Percentiles rank a stretch among this genome's conserved stretches.
Conservation (phyloP, 2,888 invertebrate genomes). For the Peribatodes rhomboidaria region DNA sequence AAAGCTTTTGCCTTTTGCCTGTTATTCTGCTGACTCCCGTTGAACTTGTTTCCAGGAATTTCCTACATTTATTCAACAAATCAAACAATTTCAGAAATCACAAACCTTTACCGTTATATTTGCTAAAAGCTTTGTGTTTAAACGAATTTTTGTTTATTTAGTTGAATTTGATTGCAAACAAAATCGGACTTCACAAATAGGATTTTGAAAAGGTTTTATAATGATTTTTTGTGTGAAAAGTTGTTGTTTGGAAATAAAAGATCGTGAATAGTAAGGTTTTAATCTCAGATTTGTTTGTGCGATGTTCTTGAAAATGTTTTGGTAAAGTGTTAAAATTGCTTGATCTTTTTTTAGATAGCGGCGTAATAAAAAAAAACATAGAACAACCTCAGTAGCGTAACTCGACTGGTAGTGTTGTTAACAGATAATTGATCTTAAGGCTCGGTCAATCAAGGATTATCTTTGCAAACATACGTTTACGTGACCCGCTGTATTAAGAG, state of each 20-base stretch:
- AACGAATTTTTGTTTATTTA: constrained; percentile 18
- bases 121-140: constrained; percentile 21
- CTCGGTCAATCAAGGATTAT: too few relatives aligned
- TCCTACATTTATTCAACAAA: constrained; percentile 8
- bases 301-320: background rate
- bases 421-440: too few relatives aligned
- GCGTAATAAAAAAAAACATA: background rate
- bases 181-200: constrained; percentile 9
- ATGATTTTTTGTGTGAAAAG: constrained; percentile 4
- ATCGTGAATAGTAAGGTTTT: background rate
- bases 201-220: constrained; percentile 8
- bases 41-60: constrained; percentile 4
- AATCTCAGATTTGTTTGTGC: constrained; percentile 1
- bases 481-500: too few relatives aligned
- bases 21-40: background rate
- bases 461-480: too few relatives aligned
- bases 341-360: background rate
- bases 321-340: background rate
- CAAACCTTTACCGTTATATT: constrained; percentile 10
- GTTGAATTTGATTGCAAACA: constrained; percentile 24
- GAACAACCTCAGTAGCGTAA: background rate
- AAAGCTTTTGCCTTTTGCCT: too few relatives aligned
- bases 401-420: too few relatives aligned
- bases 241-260: constrained; percentile 1
- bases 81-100: constrained; percentile 17